These are phyloP conservation scores for Drosophila teissieri DNA, from an alignment of 1,140 invertebrate genomes.

Conservation along the genomic window DNA sequence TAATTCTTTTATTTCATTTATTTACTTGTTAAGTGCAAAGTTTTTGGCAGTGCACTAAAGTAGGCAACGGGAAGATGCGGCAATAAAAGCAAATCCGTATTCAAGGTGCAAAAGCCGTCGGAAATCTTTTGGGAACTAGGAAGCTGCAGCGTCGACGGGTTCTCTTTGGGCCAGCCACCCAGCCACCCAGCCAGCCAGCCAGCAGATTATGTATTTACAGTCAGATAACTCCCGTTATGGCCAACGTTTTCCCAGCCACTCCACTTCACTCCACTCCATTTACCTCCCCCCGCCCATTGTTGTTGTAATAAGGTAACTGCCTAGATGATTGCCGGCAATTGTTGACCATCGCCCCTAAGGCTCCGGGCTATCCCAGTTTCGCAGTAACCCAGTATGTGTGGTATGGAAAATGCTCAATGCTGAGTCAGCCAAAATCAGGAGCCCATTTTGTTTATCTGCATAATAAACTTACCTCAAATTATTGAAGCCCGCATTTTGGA, in stretches of 20 bases:
- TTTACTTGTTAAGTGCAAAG: too few species aligned
- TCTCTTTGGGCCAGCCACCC: slow-evolving; percentile 32
- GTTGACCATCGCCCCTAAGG: slow-evolving; percentile 59
- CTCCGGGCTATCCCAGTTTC: slow-evolving; percentile 7
- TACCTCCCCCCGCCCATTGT: slow-evolving; percentile 15
- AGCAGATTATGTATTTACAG: slow-evolving; percentile 82
- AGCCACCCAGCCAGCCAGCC: slow-evolving; percentile 3
- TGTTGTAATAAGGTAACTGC: slow-evolving; percentile 77
- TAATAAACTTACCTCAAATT: slow-evolving; percentile 80
- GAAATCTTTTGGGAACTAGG: slow-evolving; percentile 59
- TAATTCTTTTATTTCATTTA: background rate
- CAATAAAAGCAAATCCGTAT: slow-evolving; percentile 82
- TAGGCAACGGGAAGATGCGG: slow-evolving; percentile 41
- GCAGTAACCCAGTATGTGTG: slow-evolving; percentile 15
- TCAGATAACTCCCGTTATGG: slow-evolving; percentile 77
- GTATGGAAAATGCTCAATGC: slow-evolving; percentile 57
- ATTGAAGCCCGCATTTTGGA: slow-evolving; percentile 78
- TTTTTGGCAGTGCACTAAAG: slow-evolving; percentile 10
- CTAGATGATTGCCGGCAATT: slow-evolving; percentile 80
- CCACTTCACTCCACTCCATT: background rate
- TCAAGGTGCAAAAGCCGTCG: slow-evolving; percentile 57
- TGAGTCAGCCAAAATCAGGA: slow-evolving; percentile 64
- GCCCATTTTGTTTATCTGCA: slow-evolving; percentile 80
- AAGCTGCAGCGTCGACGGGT: slow-evolving; percentile 49
- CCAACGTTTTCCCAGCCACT: slow-evolving; percentile 45